Base-by-base conservation (phyloP, 2,888 invertebrate genomes). In the Melinaea menophilus region DNA sequence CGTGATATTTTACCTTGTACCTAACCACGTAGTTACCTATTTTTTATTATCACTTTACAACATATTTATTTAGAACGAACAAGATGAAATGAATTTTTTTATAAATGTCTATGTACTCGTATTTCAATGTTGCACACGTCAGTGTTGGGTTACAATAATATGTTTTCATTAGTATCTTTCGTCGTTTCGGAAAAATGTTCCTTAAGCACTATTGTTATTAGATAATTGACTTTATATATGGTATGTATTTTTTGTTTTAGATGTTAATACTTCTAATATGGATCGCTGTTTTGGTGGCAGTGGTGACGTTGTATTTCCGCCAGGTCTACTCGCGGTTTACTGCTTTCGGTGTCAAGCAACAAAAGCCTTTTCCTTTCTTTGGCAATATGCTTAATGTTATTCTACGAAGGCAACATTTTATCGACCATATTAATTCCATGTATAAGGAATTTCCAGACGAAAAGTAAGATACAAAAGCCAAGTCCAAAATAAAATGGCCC, bases 181-280 rank as follows among this genome's bases (percentile, higher is more conserved):
- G 4, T 22, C 22, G 22, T 22, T 22, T 37, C 7, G 4, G 5
- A 37, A 4, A 37, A 37, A 37, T 7, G 4, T 41, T 37, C 37
- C 37, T 37, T 37, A 37, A 37, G 4, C 37, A 37, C 7, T 5
- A 5, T 41, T 41, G 5, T 5, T 37, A 1, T 7, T 7, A 5
- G 37, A 37, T 5, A 4, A 37, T 37, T 9, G 3, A 41, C 11
- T 41, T 41, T 41, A 41, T 41, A 5, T 9, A 41, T 9, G 0
- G 3, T 9, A 41, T 41, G 37, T 37, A 9, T 37, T 22, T 51
- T 41, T 46, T 51, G 35, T 63, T 68, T 31, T 68, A 74, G 73
- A 61, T 45, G 31, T 77, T 80, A 76, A 41, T 81, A 5, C 55
- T 74, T n/a, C 45, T 78, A 12, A 72, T 82, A 41, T 79, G 79